A percentile compares a stretch with the other conserved stretches of the same genome.
Conservation (phyloP, 1,140 invertebrate species). For the Sinella curviseta region DNA sequence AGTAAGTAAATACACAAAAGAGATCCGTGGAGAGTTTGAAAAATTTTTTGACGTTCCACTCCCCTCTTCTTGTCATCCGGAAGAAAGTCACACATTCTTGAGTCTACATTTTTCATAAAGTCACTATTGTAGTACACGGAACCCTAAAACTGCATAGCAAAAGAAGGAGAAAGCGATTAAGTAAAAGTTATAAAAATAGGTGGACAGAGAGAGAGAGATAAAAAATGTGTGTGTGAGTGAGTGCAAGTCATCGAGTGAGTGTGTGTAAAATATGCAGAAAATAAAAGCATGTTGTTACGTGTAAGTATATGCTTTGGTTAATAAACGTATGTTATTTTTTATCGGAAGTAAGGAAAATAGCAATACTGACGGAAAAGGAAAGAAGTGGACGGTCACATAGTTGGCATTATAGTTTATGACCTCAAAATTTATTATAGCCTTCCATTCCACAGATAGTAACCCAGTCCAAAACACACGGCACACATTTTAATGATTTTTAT, state of each 20-base stretch:
- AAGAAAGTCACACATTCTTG: neutral
- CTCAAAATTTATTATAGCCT: neutral
- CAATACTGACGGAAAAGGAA: neutral
- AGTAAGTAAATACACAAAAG: neutral
- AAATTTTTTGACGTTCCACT: conserved; percentile 19
- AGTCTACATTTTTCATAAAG: neutral
- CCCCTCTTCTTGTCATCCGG: neutral
- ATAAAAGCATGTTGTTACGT: no score
- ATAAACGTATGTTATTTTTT: no score
- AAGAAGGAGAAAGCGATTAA: neutral
- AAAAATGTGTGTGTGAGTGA: neutral
- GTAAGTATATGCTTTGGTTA: no score
- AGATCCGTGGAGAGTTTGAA: neutral
- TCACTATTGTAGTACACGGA: neutral
- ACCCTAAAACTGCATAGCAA: no score
- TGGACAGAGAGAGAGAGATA: neutral
- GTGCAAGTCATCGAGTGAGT: no score
- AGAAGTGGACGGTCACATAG: neutral
- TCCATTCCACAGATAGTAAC: no score
- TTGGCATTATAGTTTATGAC: conserved; percentile 4
- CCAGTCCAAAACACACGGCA: no score
- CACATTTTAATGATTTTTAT: no score
- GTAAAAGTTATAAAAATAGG: no score
- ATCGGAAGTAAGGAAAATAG: no score
- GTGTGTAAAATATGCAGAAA: no score